Base-by-base conservation (phyloP, 1,140 invertebrate species). In the Calephelis virginiensis region DNA sequence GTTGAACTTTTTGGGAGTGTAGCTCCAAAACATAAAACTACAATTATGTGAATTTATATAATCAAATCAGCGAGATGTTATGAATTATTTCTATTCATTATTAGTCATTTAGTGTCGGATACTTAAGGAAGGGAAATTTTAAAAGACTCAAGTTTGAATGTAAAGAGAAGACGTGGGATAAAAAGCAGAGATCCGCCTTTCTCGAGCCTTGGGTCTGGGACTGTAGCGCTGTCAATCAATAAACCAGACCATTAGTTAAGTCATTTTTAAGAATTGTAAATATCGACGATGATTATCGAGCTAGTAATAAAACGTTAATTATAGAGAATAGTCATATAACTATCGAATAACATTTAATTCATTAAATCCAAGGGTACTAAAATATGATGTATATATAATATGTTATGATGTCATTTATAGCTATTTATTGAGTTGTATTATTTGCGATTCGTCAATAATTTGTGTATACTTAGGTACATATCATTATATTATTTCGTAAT, bases 281-380 rank as follows among this genome's bases (percentile, higher is more conserved):
- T 90, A 90, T 81, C 73, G 75, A 81, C 68, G 68, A 78, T 81
- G 77, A 80, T 74, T 85, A 85, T 80, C 75, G 82, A 80, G 72
- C 66, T 84, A 86, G 81, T 81, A 78, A 61, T 68, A 66, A 71
- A 83, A 75, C 76, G 75, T 81, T 86, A 83, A 81, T 82, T 81
- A 74, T 83, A 81, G 82, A 77, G 64, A 67, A 80, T 86, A 87
- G 80, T 85, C 75, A 82, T 85, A 77, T 81, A 88, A 86, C 80
- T 78, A 81, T 82, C 80, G 78, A 80, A 73, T 85, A 87, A 85
- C 74, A 81, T 83, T 80, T 80, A 85, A 88, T 87, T 80, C 86
- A 87, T 88, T 85, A 86, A 90, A 85, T 86, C 78, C 76, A 90
- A 89, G 86, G 87, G 87, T 90, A 90, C 87, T 90, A 87, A 89